Conservation (phyloP, 2,797 vertebrate genomes). For the Yasuhikotakia modesta region DNA sequence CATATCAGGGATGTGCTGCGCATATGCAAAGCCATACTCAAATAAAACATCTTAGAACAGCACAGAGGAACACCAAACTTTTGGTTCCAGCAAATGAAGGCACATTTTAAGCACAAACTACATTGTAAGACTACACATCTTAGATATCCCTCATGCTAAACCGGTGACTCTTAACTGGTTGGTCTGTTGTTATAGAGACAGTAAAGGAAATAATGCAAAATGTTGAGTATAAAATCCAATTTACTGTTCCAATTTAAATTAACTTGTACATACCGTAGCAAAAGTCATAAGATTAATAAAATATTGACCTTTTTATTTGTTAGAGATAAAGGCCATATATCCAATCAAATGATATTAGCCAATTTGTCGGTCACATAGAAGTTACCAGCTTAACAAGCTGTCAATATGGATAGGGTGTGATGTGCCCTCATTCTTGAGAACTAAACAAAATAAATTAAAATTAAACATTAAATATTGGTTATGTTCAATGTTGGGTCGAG, state of each 20-base stretch:
- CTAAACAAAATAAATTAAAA: not conserved
- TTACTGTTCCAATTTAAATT: too few species aligned
- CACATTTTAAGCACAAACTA: conserved; percentile 34
- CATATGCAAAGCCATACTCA: conserved; percentile 73
- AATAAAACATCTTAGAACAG: conserved; percentile 56
- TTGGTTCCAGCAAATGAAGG: conserved; percentile 68
- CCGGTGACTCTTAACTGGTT: conserved; percentile 3
- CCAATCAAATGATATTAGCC: not conserved
- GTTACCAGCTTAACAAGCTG: not conserved
- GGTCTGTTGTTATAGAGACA: not conserved
- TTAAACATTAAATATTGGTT: not conserved
- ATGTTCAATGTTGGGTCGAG: not conserved
- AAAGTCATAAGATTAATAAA: not conserved
- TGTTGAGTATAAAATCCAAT: not conserved
- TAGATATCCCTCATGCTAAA: not conserved
- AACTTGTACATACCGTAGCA: not conserved
- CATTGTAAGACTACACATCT: not conserved
- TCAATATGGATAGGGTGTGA: not conserved
- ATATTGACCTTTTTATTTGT: not conserved
- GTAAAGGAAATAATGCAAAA: not conserved
- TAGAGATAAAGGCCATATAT: not conserved
- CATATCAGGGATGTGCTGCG: conserved; percentile 44
- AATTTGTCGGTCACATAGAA: not conserved
- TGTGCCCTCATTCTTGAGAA: not conserved
- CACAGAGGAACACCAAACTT: conserved; percentile 58